phyloP scores from a whole-genome alignment of 2,888 invertebrate species.

The Smittia aterrima region DNA sequence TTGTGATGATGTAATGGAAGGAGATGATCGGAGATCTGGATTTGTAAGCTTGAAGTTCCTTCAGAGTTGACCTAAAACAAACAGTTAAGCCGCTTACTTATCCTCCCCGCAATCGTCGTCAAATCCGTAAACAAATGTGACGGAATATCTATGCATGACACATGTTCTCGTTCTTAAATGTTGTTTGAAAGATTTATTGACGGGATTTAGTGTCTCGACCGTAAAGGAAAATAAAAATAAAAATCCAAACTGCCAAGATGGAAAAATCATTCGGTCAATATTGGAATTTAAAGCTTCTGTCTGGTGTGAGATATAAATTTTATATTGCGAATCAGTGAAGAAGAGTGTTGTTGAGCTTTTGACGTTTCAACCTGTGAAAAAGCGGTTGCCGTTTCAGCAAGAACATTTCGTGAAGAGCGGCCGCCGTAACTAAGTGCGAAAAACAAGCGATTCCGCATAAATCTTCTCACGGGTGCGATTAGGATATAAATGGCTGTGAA shows the following conservation, averaged over 20 bases:
- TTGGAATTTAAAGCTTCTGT: not conserved
- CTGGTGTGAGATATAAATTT: not conserved
- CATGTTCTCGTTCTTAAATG: constrained; percentile 3
- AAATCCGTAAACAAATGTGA: no score
- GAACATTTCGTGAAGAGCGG: not conserved
- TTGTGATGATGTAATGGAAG: no score
- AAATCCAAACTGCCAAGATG: no score
- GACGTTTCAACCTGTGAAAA: not conserved
- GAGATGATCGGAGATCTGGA: no score
- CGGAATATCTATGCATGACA: constrained; percentile 10
- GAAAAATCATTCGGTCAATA: not conserved
- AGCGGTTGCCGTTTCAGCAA: not conserved
- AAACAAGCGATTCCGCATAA: not conserved
- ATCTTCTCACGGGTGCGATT: constrained; percentile 4
- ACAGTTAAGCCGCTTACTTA: no score
- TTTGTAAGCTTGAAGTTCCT: no score
- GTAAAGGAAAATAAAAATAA: not conserved
- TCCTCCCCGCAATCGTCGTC: no score
- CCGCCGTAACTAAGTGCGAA: not conserved
- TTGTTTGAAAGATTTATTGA: constrained; percentile 31
- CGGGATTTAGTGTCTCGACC: not conserved
- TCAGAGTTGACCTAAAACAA: no score
- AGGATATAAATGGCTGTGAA: not conserved
- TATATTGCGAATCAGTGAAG: not conserved
- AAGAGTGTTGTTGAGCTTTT: not conserved